phyloP scores from a whole-genome alignment of 2,888 invertebrate species.

The Cotesia congregata region DNA sequence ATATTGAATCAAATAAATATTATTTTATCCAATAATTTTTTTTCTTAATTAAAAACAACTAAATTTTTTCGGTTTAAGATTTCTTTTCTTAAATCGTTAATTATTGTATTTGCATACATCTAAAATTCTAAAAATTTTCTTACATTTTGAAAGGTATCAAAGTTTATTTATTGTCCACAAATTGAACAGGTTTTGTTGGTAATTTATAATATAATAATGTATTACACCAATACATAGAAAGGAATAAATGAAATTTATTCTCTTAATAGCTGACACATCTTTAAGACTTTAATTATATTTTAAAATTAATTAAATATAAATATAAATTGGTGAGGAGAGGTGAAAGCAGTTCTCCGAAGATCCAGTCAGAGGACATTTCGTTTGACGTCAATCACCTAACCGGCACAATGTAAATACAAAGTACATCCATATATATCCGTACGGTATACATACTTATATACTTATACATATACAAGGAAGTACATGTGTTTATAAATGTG shows the following conservation, averaged over 20 bases:
- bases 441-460: background rate
- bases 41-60: no score
- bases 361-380: background rate
- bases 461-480: background rate
- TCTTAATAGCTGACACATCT: background rate
- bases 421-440: background rate
- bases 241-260: no score
- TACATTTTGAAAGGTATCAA: no score
- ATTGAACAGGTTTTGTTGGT: background rate
- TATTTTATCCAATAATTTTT: no score
- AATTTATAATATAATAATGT: background rate
- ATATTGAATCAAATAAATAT: no score
- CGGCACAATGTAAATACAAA: background rate
- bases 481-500: no score
- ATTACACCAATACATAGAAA: constrained; percentile 12
- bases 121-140: no score
- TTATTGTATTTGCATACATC: no score
- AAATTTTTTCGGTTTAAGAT: no score
- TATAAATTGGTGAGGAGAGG: background rate
- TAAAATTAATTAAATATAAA: background rate
- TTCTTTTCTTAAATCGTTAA: no score
- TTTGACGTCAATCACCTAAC: background rate
- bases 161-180: no score
- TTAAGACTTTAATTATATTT: background rate
- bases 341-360: background rate